Evolutionary conservation across 2,113 vertebrate species (phyloP).

Genomic region (Entelurus aequoreus): DNA sequence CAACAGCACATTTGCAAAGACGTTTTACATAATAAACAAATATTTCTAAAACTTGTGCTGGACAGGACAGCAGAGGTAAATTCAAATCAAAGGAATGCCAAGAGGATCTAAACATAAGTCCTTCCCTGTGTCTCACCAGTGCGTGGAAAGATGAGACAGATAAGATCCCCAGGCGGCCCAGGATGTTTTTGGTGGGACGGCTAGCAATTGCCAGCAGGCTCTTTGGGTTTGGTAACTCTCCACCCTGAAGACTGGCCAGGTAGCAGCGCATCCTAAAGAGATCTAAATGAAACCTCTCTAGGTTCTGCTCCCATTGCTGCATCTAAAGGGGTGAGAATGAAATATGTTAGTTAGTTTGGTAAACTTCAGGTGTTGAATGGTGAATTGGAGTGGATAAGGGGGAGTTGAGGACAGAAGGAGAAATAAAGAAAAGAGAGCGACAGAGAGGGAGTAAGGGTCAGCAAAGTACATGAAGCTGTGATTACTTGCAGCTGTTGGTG

Average conservation of each 20-base stretch:
- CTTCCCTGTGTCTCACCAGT: constrained; percentile 75
- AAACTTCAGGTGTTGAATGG: not conserved
- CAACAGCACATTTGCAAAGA: not conserved
- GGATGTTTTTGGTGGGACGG: constrained; percentile 85
- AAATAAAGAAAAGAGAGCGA: not conserved
- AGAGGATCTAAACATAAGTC: not conserved
- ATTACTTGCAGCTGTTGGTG: constrained; percentile 64
- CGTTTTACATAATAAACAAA: constrained; percentile 10
- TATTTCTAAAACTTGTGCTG: constrained; percentile 22
- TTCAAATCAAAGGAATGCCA: not conserved
- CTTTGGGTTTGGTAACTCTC: constrained; percentile 94
- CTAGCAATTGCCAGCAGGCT: constrained; percentile 88
- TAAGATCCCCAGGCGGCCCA: constrained; percentile 90
- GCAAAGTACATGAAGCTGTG: constrained; percentile 27
- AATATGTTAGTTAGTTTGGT: not conserved
- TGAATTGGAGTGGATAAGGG: not conserved
- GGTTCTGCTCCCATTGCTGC: constrained; percentile 97
- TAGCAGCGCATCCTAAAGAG: constrained; percentile 95
- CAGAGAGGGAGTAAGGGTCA: constrained; percentile 42
- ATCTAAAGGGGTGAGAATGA: constrained; percentile 71
- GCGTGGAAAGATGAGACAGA: constrained; percentile 96
- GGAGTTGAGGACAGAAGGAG: not conserved
- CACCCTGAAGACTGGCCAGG: constrained; percentile 90
- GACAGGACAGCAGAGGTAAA: constrained; percentile 1
- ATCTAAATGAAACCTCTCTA: constrained; percentile 95